Conservation (phyloP, 2,888 invertebrate genomes). For the Dione vanillae region DNA sequence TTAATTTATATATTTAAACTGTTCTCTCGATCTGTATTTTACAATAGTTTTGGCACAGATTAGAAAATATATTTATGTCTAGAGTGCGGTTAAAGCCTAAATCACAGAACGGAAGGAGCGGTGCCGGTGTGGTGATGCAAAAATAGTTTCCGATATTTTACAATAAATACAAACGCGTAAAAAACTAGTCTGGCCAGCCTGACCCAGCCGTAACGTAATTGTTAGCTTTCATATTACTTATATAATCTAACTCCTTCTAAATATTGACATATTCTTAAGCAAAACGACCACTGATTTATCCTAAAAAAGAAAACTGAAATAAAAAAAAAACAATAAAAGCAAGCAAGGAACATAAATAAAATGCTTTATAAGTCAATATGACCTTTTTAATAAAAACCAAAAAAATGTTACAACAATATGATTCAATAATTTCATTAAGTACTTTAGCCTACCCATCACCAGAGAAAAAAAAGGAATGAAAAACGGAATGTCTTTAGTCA, state of each 20-base stretch:
- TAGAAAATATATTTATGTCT: slow-evolving; percentile 61
- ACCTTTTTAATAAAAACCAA: slow-evolving; percentile 75
- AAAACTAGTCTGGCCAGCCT: slow-evolving; percentile 51
- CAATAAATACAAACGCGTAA: slow-evolving; percentile 64
- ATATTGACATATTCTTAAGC: slow-evolving; percentile 72
- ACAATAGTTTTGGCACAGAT: slow-evolving; percentile 75
- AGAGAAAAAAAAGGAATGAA: slow-evolving; percentile 47
- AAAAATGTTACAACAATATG: slow-evolving; percentile 58
- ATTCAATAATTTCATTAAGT: slow-evolving; percentile 61
- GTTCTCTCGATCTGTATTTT: slow-evolving; percentile 49
- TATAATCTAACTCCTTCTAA: slow-evolving; percentile 56
- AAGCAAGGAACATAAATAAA: slow-evolving; percentile 58
- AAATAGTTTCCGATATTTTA: slow-evolving; percentile 62
- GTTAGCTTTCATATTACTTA: slow-evolving; percentile 56
- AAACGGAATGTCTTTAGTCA: slow-evolving; percentile 37
- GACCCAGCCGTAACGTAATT: slow-evolving; percentile 56
- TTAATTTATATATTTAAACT: slow-evolving; percentile 44
- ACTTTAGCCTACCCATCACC: slow-evolving; percentile 70
- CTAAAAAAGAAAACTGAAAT: slow-evolving; percentile 37
- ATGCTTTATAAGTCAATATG: slow-evolving; percentile 64
- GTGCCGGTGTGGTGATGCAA: slow-evolving; percentile 76
- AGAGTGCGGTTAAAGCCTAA: slow-evolving; percentile 73
- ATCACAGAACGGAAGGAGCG: slow-evolving; percentile 80
- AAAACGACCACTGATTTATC: slow-evolving; percentile 69
- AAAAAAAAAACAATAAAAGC: slow-evolving; percentile 3